Evolutionary conservation across 2,113 vertebrate genomes (phyloP), one percentile per base, ranked within the genome.

Genomic region (Podarcis muralis): DNA sequence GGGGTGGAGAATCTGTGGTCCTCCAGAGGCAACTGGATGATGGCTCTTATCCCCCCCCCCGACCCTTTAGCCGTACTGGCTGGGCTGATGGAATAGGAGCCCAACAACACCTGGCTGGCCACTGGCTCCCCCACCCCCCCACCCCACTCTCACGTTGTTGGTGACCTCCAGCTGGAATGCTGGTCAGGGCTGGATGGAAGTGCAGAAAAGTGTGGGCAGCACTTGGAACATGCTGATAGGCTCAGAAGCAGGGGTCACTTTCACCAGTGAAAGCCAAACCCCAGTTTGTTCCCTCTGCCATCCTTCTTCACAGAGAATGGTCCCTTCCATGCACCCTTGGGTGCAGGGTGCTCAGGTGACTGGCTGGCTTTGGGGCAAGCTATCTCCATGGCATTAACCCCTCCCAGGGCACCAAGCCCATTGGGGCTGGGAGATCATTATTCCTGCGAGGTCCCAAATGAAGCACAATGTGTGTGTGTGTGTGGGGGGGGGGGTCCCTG

Each of bases 101-200:
- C 59, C 59, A 62, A 62, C 59, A 62, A 62, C 59, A 62, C 18
- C 59, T 62, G 59, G 59, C 13, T 53, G 59, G 59, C 15, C 59
- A 62, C 16, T 1, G 18, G 16, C 15, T 62, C 18, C 18, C 59
- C 16, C 59, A 59, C 9, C 57, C 9, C 57, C 57, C 57, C 15
- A 20, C 59, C 18, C 88, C 84, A 43, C 83, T 80, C 76, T 90
- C 89, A 23, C 20, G 40, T 32, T 25, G 88, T 75, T 25, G 4
- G 23, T n/a, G 65, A 53, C 90, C 91, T 92, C 81, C 40, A 83
- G 90, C 92, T 85, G 89, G 62, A 77, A 48, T 53, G 3, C 43
- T 90, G 75, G 86, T 72, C 76, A 80, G 30, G 27, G 20, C 18
- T 35, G 18, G 27, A 86, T 91, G 89, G 94, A 78, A 15, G 23